Evolutionary conservation across 2,113 vertebrate species (phyloP).

Genomic region (Sylvilagus bachmani): DNA sequence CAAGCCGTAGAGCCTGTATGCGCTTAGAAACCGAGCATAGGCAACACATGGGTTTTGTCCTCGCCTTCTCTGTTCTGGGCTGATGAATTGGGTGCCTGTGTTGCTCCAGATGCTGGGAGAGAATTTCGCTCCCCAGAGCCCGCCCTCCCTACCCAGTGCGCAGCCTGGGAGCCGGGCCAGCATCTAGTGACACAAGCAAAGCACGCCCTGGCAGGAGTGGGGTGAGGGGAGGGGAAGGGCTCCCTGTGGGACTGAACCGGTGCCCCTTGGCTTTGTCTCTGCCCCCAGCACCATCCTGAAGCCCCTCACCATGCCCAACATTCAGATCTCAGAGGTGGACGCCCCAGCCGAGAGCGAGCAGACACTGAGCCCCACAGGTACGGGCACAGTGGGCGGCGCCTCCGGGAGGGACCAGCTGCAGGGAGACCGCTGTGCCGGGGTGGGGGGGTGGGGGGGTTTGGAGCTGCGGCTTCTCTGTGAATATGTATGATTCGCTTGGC

Average conservation of each 20-base stretch:
- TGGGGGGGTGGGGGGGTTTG: too few relatives aligned
- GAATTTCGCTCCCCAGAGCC: neutral
- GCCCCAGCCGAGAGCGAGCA: rapidly evolving
- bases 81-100: neutral
- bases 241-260: neutral
- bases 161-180: neutral
- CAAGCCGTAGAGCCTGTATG: neutral
- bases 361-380: constrained; percentile 62
- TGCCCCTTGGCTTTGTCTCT: neutral
- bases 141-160: neutral
- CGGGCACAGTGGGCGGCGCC: rapidly evolving
- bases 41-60: neutral
- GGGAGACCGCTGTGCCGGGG: neutral
- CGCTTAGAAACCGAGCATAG: neutral
- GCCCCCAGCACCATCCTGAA: constrained; percentile 84
- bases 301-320: constrained; percentile 86
- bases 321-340: constrained; percentile 82
- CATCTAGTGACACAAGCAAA: neutral
- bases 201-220: neutral
- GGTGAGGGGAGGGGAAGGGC: neutral
- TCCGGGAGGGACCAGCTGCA: too few relatives aligned
- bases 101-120: neutral
- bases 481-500: neutral
- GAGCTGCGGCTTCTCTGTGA: neutral
- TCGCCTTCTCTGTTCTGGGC: neutral